Evolutionary conservation across 2,888 invertebrate species (phyloP), one percentile per base, ranked within the genome.

Genomic region (Melanostoma mellinum): DNA sequence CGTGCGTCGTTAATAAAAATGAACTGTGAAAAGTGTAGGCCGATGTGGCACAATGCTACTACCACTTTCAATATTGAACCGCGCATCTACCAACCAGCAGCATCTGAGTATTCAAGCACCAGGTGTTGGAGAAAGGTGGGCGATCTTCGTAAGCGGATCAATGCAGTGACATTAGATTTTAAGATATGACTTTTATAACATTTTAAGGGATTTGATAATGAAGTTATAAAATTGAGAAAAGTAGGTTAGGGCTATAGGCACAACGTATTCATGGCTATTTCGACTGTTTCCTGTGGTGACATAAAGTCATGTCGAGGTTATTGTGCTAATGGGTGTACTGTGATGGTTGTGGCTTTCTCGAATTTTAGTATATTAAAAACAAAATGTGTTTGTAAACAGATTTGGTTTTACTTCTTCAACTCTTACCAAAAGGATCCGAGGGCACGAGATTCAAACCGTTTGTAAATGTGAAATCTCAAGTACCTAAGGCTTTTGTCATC

Each of bases 11-110:
- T 67, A 67, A 56, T 73, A 60, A 50, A 67, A 69, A 74, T 69
- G 63, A 80, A 69, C 79, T 80, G 79, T 80, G 79, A 80, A 80
- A 80, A 74, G 80, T 80, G 80, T 80, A 75, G 80, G 80, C 46
- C 53, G 80, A 79, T 79, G 78, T 73, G 48, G 68, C 68, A 61
- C 73, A 68, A 68, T 60, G 61, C 32, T 61, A 30, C 72, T 52
- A n/a, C 20, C 6, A 44, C 40, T 71, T 58, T 33, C 33, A 40
- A 48, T 20, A 48, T 3, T 46, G 56, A 6, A 6, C 42, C 44
- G 20, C n/a, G 10, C 35, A 46, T 10, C n/a, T 6, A 46, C 20
- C 60, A 46, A 61, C 48, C 63, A 48, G 42, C 63, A 58, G 65
- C 73, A 73, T 61, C 53, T n/a, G 44, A 67, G 9, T 33, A 60